These are phyloP conservation scores for Gila orcuttii DNA, from an alignment of 2,113 vertebrate species.

Conservation along the genomic window DNA sequence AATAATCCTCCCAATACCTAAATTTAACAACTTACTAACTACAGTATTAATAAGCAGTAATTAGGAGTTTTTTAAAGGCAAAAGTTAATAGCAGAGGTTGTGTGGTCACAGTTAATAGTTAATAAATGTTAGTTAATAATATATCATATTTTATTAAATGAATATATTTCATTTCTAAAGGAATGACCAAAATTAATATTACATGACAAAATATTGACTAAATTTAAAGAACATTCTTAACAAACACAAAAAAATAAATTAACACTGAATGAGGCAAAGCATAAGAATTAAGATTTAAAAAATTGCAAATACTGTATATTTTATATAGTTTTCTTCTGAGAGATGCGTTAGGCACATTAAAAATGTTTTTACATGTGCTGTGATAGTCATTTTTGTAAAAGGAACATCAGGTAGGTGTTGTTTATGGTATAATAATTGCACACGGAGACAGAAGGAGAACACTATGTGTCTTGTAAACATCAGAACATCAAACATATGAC, in stretches of 20 bases:
- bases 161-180: too few species aligned
- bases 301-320: not conserved
- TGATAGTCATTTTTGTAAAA: not conserved
- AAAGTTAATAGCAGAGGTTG: too few species aligned
- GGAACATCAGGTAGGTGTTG: not conserved
- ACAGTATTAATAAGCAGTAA: too few species aligned
- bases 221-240: too few species aligned
- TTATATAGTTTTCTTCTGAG: not conserved
- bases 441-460: not conserved
- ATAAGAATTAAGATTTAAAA: not conserved
- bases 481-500: conserved; percentile 30
- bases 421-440: conserved; percentile 5
- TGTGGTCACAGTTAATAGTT: too few species aligned
- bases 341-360: not conserved
- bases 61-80: too few species aligned
- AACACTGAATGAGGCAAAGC: not conserved
- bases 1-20: too few species aligned
- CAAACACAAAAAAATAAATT: not conserved
- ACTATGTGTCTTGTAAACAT: conserved; percentile 34
- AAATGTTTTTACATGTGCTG: not conserved
- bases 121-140: too few species aligned
- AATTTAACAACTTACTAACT: too few species aligned
- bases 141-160: too few species aligned
- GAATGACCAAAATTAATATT: too few species aligned
- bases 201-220: not conserved